Evolutionary conservation across 2,113 vertebrate genomes (phyloP), one percentile per base, ranked within the genome.

Genomic region (Atlantisia rogersi): DNA sequence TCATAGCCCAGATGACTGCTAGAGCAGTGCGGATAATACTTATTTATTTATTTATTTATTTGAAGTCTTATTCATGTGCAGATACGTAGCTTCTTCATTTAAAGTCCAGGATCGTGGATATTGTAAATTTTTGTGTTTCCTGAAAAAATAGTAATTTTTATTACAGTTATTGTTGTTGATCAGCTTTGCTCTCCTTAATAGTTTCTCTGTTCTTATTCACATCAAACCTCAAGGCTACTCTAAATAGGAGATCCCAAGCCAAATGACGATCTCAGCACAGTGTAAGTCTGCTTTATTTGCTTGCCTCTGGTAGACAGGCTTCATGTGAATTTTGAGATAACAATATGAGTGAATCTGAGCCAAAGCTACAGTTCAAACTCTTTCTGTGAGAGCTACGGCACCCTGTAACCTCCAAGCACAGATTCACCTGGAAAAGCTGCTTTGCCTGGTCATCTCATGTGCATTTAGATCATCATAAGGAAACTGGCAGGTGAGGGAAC

Each of bases 341-440:
- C 39, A n/a, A 3, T 22, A 71, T 28, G 31, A 68, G 40, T n/a
- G 16, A 81, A 80, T 53, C 44, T 73, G 63, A 86, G 40, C 53
- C 82, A 63, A 86, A 93, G 12, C 3, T 73, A 55, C 17, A 88
- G 69, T 76, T 73, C 53, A 67, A 86, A 55, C 35, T 55, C 32
- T 78, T 94, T 62, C 48, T 21, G 28, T 78, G 59, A 87, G 46
- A 79, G 50, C 79, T 74, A 46, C 53, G 26, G 37, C 67, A 76
- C 17, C 48, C 40, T 56, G 20, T 29, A 75, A 82, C 64, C 53
- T 48, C 15, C 9, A 75, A 77, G 63, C 48, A 52, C 9, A n/a
- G 83, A 82, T 79, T 80, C 74, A 96, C 76, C 79, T 84, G 79
- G 86, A 94, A 79, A 87, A 87, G 31, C 44, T 87, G 56, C 40